phyloP scores from a whole-genome alignment of 2,888 invertebrate genomes.

The Tuta absoluta region DNA sequence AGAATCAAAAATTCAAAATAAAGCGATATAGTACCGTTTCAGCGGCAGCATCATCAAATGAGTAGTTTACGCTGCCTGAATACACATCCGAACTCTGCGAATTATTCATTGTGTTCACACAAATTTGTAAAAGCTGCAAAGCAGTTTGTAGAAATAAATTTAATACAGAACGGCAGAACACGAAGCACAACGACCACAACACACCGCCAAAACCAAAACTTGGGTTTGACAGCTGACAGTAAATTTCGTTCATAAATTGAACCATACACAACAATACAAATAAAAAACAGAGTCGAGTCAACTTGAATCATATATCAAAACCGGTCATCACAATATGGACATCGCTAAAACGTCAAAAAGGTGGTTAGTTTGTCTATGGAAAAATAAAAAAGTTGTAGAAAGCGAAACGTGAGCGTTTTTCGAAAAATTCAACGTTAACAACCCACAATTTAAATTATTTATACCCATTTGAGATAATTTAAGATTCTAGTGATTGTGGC shows the following conservation, averaged over 20 bases:
- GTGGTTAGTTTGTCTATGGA: slow-evolving; percentile 17
- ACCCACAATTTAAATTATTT: slow-evolving; percentile 2
- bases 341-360: slow-evolving; percentile 8
- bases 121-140: neutral
- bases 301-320: neutral
- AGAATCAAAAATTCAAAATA: neutral
- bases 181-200: too few species aligned
- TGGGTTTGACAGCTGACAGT: too few species aligned
- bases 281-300: neutral
- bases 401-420: slow-evolving; percentile 43
- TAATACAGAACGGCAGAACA: too few species aligned
- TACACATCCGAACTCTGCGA: slow-evolving; percentile 61
- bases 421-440: slow-evolving; percentile 34
- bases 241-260: too few species aligned
- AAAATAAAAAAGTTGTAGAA: slow-evolving; percentile 41
- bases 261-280: too few species aligned
- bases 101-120: slow-evolving; percentile 49
- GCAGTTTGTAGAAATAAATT: too few species aligned
- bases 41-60: slow-evolving; percentile 37
- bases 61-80: slow-evolving; percentile 45
- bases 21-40: slow-evolving; percentile 52
- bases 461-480: neutral
- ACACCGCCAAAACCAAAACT: too few species aligned
- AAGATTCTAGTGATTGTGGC: neutral
- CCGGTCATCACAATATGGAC: neutral